phyloP scores from a whole-genome alignment of 2,113 vertebrate species.

The Pleuronectes platessa region DNA sequence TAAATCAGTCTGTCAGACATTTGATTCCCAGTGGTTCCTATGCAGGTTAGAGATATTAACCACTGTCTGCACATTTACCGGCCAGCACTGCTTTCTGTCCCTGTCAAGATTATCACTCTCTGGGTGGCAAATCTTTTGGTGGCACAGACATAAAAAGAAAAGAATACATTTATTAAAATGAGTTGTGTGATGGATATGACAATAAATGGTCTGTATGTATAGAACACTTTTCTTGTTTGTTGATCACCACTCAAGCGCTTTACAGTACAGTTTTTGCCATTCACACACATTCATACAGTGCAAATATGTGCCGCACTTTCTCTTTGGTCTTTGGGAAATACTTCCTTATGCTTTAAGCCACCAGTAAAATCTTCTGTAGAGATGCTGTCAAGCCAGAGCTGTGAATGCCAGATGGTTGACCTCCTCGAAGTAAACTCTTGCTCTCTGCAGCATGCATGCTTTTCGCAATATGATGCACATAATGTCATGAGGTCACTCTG shows the following conservation, averaged over 20 bases:
- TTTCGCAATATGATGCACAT: neutral
- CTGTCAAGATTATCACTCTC: neutral
- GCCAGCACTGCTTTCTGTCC: neutral
- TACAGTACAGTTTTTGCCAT: neutral
- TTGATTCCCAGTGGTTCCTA: neutral
- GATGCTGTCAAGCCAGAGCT: constrained; percentile 25
- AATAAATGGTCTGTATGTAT: too few species aligned
- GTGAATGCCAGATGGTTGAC: constrained; percentile 44
- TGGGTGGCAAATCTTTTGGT: neutral
- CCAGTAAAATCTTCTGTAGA: constrained; percentile 6
- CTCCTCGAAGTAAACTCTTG: constrained; percentile 42
- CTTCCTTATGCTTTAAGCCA: constrained; percentile 20
- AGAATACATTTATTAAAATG: neutral
- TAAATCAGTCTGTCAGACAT: neutral
- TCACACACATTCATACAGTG: neutral
- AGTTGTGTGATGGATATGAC: neutral
- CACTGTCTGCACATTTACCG: neutral
- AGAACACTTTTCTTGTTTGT: too few species aligned
- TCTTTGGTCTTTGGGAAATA: neutral
- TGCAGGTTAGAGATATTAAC: constrained; percentile 10
- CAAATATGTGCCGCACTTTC: too few species aligned
- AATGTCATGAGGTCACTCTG: constrained; percentile 6
- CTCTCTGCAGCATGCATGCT: constrained; percentile 8
- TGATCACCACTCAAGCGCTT: too few species aligned
- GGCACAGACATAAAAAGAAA: neutral